Evolutionary conservation across 2,113 vertebrate genomes (phyloP).

Genomic region (Cercopithecus mona): DNA sequence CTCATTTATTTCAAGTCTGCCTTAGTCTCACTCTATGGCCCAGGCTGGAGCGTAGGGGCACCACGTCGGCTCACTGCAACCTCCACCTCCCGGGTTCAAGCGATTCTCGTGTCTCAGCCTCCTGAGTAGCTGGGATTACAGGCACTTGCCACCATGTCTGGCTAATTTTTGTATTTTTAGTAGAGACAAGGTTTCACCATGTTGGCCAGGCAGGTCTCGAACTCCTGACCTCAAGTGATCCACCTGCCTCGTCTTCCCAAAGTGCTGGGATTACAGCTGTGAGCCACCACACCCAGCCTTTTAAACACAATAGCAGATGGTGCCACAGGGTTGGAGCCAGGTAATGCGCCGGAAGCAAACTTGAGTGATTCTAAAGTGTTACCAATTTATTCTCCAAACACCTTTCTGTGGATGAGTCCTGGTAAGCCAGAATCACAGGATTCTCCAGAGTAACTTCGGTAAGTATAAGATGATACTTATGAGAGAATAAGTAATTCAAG

Average conservation of each 20-base stretch:
- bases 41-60: not conserved
- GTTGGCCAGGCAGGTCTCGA: not conserved
- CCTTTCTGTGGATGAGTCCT: not conserved
- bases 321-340: not conserved
- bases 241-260: not conserved
- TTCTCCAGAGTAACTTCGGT: not conserved
- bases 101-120: not conserved
- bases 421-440: not conserved
- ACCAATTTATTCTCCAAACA: not conserved
- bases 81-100: not conserved
- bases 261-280: not conserved
- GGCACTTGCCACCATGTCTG: not conserved
- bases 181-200: not conserved
- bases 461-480: not conserved
- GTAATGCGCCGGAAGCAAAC: not conserved
- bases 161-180: not conserved
- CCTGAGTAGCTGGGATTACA: not conserved
- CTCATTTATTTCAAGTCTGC: not conserved
- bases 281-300: not conserved
- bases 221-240: not conserved
- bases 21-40: not conserved
- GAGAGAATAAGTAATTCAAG: not conserved
- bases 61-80: no score
- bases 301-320: not conserved
- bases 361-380: not conserved